Conservation (phyloP, 2,888 invertebrate species). For the Gastracanthus pulcherrimus region DNA sequence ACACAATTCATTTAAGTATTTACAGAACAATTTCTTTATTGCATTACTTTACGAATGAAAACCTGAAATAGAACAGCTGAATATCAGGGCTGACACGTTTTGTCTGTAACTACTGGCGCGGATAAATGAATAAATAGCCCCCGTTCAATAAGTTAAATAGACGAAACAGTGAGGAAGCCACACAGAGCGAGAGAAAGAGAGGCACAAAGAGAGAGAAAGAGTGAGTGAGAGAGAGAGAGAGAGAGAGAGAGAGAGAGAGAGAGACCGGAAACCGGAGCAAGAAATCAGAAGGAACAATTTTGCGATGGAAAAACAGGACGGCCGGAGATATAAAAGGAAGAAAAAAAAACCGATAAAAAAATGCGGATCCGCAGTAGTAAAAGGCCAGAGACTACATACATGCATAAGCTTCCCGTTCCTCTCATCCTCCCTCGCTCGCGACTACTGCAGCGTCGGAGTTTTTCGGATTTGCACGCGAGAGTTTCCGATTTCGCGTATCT, state of each 20-base stretch:
- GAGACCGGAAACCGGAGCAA: neutral
- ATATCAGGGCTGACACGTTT: neutral
- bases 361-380: neutral
- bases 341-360: neutral
- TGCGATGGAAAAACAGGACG: neutral
- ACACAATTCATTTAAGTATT: too few species aligned
- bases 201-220: too few species aligned
- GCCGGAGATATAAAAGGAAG: neutral
- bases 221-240: too few species aligned
- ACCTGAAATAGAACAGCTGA: neutral
- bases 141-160: neutral
- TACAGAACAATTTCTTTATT: neutral
- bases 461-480: conserved; percentile 31
- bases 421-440: neutral
- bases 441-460: neutral
- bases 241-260: too few species aligned
- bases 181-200: too few species aligned
- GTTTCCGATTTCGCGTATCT: conserved; percentile 35
- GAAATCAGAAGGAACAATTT: conserved; percentile 13
- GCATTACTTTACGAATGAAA: neutral
- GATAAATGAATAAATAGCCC: conserved; percentile 2
- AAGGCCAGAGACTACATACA: too few species aligned
- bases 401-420: neutral
- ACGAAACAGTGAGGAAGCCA: too few species aligned
- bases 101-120: conserved; percentile 24